phyloP scores from a whole-genome alignment of 1,140 invertebrate genomes.

The Drosophila suzukii region DNA sequence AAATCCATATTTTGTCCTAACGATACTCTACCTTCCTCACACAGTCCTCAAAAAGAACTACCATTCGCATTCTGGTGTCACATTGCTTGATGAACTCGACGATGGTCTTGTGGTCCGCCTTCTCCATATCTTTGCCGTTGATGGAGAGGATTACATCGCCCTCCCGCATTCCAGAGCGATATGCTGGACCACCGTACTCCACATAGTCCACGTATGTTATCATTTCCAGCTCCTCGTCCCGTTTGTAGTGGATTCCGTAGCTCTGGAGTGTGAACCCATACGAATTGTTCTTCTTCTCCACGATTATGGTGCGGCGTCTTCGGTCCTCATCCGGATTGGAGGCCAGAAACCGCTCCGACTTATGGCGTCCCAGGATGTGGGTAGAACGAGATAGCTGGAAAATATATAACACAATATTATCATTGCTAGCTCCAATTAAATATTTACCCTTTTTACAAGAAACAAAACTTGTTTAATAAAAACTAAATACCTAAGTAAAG shows the following conservation, averaged over 20 bases:
- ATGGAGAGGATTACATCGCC: constrained; percentile 98
- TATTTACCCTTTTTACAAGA: not conserved
- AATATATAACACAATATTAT: not conserved
- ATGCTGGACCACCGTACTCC: constrained; percentile 95
- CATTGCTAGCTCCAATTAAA: not conserved
- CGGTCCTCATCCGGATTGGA: constrained; percentile 93
- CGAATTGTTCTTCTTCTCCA: constrained; percentile 95
- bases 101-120: constrained; percentile 94
- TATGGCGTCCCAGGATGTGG: constrained; percentile 91
- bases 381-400: constrained; percentile 83
- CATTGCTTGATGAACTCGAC: constrained; percentile 96
- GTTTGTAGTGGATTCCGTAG: constrained; percentile 97
- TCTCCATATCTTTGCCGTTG: constrained; percentile 96
- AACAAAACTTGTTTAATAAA: too few species aligned
- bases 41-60: constrained; percentile 97
- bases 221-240: constrained; percentile 92
- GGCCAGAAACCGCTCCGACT: constrained; percentile 90
- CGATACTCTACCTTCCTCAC: constrained; percentile 90
- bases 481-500: not conserved
- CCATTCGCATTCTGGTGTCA: constrained; percentile 95
- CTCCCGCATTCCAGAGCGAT: constrained; percentile 95
- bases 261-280: constrained; percentile 97
- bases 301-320: constrained; percentile 93
- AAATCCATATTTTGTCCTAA: not conserved
- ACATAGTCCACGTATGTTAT: constrained; percentile 98